phyloP scores from a whole-genome alignment of 2,113 vertebrate genomes.

The Mola mola region DNA sequence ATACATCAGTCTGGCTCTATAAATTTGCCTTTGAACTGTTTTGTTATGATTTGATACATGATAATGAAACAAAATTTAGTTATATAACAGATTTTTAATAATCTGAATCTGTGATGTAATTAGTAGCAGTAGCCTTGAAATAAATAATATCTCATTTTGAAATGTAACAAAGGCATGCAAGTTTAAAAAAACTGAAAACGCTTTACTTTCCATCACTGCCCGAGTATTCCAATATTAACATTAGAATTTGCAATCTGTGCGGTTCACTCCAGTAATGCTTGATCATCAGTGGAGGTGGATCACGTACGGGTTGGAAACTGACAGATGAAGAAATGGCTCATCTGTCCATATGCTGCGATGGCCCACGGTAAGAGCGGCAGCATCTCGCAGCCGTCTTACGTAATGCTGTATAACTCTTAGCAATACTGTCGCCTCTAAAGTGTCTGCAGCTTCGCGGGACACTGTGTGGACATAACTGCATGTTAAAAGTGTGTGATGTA shows the following conservation, averaged over 20 bases:
- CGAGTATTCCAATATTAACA: background rate
- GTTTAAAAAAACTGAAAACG: background rate
- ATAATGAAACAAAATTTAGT: too few relatives aligned
- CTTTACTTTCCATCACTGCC: background rate
- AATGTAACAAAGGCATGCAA: background rate
- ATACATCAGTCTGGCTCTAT: too few relatives aligned
- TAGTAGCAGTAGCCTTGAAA: too few relatives aligned
- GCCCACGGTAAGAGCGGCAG: constrained; percentile 21
- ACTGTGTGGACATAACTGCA: constrained; percentile 4
- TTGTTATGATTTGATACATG: too few relatives aligned
- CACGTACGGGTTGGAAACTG: constrained; percentile 4
- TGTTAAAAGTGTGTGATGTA: constrained; percentile 10
- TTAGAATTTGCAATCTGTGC: background rate
- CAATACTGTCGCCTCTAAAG: constrained; percentile 36
- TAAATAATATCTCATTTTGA: background rate
- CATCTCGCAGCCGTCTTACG: constrained; percentile 39
- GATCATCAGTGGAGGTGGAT: constrained; percentile 12
- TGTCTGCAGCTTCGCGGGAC: constrained; percentile 23
- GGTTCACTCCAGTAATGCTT: constrained; percentile 1
- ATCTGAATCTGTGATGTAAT: background rate
- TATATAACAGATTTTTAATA: too few relatives aligned
- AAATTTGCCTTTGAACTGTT: too few relatives aligned
- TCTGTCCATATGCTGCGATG: constrained; percentile 11
- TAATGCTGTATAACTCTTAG: constrained; percentile 44
- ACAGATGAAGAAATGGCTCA: constrained; percentile 8